phyloP scores from a whole-genome alignment of 1,140 invertebrate species.

The Bombus affinis region DNA sequence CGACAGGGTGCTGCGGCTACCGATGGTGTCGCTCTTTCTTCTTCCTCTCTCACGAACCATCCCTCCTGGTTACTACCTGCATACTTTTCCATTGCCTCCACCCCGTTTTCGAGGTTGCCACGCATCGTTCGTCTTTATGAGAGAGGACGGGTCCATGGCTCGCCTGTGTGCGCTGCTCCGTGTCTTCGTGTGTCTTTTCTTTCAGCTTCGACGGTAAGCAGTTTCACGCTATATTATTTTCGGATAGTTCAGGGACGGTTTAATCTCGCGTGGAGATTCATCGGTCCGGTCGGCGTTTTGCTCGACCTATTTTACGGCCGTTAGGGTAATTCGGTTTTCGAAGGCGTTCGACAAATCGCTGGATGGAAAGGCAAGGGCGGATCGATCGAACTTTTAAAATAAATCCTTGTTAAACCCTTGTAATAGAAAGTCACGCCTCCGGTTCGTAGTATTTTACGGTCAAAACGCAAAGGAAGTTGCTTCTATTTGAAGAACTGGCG shows the following conservation, averaged over 20 bases:
- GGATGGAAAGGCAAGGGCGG: conserved; percentile 8
- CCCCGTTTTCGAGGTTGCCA: not conserved
- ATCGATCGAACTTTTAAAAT: conserved; percentile 38
- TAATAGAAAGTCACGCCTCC: not conserved
- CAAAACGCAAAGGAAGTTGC: too few species aligned
- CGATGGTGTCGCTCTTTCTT: conserved; percentile 32
- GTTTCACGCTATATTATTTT: conserved; percentile 28
- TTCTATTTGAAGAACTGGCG: too few species aligned
- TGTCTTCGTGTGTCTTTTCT: not conserved
- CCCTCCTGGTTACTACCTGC: not conserved
- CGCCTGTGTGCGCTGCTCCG: not conserved
- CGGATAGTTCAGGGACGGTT: conserved; percentile 33
- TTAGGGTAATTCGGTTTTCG: conserved; percentile 39
- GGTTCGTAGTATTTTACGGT: not conserved
- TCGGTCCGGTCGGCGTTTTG: not conserved
- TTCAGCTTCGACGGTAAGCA: conserved; percentile 1
- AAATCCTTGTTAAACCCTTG: not conserved
- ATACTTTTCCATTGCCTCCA: not conserved
- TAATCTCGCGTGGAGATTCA: conserved; percentile 14
- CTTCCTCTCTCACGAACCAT: not conserved
- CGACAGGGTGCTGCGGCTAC: conserved; percentile 21
- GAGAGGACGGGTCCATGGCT: not conserved
- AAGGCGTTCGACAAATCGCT: conserved; percentile 16
- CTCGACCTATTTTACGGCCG: conserved; percentile 31
- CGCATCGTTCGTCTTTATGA: not conserved